These are phyloP conservation scores for Heterocephalus glaber DNA, from an alignment of 2,113 vertebrate genomes.

Conservation along the genomic window DNA sequence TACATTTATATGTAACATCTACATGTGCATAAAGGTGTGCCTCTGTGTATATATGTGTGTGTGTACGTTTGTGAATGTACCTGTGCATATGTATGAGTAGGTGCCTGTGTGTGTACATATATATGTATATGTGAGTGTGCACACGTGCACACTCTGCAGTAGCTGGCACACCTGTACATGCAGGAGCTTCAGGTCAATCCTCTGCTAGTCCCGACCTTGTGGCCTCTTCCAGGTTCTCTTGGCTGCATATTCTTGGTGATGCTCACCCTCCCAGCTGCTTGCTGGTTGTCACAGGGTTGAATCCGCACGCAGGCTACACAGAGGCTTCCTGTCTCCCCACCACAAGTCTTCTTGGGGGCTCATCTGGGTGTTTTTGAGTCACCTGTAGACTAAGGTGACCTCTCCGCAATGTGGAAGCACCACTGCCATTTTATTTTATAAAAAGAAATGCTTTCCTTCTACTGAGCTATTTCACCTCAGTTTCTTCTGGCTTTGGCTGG, in stretches of 20 bases:
- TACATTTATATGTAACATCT: background rate
- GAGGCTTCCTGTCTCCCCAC: background rate
- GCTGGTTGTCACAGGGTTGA: background rate
- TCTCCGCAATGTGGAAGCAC: background rate
- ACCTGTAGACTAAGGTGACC: background rate
- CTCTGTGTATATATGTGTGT: no score
- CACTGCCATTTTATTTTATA: background rate
- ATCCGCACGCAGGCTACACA: rapidly evolving
- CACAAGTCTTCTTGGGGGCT: background rate
- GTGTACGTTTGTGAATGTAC: no score
- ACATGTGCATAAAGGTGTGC: no score
- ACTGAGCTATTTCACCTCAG: background rate
- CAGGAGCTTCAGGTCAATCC: background rate
- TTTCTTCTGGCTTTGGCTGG: background rate
- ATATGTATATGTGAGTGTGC: no score
- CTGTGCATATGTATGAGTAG: no score
- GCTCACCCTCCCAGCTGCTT: background rate
- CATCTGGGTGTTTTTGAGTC: background rate
- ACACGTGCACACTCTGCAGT: background rate
- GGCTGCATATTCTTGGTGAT: background rate
- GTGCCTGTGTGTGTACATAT: no score
- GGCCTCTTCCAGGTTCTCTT: background rate
- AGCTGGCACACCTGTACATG: background rate
- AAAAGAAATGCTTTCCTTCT: background rate
- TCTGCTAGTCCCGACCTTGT: background rate